Base-by-base conservation (phyloP, 2,797 vertebrate species). In the Darevskia mixta region DNA sequence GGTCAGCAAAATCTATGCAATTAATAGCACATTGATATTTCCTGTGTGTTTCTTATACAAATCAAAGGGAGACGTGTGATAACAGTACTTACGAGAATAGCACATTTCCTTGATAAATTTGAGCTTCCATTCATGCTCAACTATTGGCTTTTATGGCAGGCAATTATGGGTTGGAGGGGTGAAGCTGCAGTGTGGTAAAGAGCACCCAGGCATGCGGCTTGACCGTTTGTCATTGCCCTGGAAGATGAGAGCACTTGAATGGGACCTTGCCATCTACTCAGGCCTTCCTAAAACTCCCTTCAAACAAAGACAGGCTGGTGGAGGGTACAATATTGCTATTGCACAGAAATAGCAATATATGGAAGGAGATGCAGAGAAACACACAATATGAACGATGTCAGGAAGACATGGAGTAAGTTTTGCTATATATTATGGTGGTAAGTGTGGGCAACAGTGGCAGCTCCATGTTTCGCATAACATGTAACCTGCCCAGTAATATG, bases 1-100 rank as follows among this genome's bases (percentile, higher is more conserved):
- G 79, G 82, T 58, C 61, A 80, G 90, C 87, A 2, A 84, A 88
- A 93, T 89, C 45, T 91, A 43, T 17, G 32, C 79, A 90, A 29
- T 91, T 92, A 83, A 32, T 85, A 55, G 45, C 67, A 92, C 87
- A 10, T 79, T 87, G n/a, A 58, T 66, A 87, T 80, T 84, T 84
- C 41, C 66, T 66, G 17, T 35, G 38, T 79, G 81, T 73, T 83
- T 49, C 58, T 79, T 87, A 49, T 67, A 78, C 11, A 76, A 88
- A 90, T 91, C 86, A 1, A 82, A 86, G 15, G 5, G 25, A 87
- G 89, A 67, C 69, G 0, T 55, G 72, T 41, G 86, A 87, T 8
- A 82, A 32, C 71, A 25, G 0, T 29, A 0, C 15, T 6, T 88
- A 73, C 35, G 35, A 84, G 49, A 72, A 73, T 55, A 73, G n/a